Evolutionary conservation across 2,113 vertebrate genomes (phyloP).

Genomic region (human): GRCh38 chrX:35250501-35251000

Average conservation of each 20-base stretch:
- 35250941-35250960: no score
- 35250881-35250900: no score
- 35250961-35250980: no score
- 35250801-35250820: no score
- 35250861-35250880: no score
- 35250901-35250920: no score
- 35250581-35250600: not conserved
- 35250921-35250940: no score
- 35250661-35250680: not conserved
- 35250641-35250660: not conserved
- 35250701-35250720: not conserved
- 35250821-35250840: no score
- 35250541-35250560: not conserved
- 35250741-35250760: not conserved
- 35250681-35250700: not conserved
- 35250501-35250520: not conserved
- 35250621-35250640: not conserved
- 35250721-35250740: not conserved
- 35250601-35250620: not conserved
- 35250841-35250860: no score
- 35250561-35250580: not conserved
- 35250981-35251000: no score
- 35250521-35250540: not conserved
- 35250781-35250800: no score
- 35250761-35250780: no score